Base-by-base conservation (phyloP, 1,140 invertebrate genomes). In the Eufriesea mexicana region DNA sequence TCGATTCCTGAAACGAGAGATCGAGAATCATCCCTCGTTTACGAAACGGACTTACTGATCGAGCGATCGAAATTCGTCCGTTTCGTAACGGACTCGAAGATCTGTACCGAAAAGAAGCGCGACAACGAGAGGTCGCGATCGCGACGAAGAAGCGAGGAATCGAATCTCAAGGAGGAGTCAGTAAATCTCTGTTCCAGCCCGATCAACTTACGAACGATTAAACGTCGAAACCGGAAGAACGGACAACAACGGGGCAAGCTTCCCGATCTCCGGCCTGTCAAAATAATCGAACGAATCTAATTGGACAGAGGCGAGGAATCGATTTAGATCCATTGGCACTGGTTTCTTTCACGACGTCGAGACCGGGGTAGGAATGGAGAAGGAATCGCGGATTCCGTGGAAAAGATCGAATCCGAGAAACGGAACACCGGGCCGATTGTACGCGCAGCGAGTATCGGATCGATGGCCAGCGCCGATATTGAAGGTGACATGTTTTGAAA, bases 401-500 rank as follows among this genome's bases (percentile, higher is more conserved):
- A 10, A 45, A 20, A 76, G 49, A 57, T 42, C 42, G 57, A 49
- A 70, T 79, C 54, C 64, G 8, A 64, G 78, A 66, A 85, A 64
- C 59, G 74, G 42, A 87, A 79, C 74, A 87, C 74, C 78, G 23
- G n/a, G 62, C 54, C 20, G 59, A 45, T 59, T 42, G 70, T 47
- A 35, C 67, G 68, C 66, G 42, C 61, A 47, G 66, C 59, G 23
- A 61, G 64, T 61, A 82, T 89, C 89, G 87, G 89, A 94, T 94
- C 93, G 93, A 94, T 94, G 91, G 85, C 73, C 89, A 89, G 55
- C 80, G 90, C 89, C 90, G 85, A 94, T 94, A 94, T 94, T 94
- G 90, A 90, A 92, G 83, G 89, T 94, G 94, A 94, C 94, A 94
- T 94, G 93, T 94, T 94, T 94, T 94, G 91, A 94, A 94, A 94